These are phyloP conservation scores for Pseudolaguvia tuberculata DNA, from an alignment of 2,113 vertebrate species.

Conservation along the genomic window DNA sequence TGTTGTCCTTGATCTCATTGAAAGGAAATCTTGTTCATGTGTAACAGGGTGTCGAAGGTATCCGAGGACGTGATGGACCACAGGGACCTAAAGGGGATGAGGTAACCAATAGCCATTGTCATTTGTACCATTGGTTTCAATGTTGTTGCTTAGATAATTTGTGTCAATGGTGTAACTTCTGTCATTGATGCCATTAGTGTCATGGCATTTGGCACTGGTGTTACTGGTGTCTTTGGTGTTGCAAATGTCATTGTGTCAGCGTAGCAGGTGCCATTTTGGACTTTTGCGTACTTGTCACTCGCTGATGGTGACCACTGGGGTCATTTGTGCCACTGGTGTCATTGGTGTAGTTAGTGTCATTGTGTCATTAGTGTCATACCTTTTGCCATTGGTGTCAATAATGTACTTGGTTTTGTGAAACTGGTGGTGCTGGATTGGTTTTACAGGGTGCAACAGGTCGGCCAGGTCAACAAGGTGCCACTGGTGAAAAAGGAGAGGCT, in stretches of 20 bases:
- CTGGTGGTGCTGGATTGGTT: not conserved
- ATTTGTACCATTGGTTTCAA: too few species aligned
- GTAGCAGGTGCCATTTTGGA: too few species aligned
- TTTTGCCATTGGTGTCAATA: not conserved
- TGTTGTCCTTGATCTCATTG: not conserved
- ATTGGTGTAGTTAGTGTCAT: not conserved
- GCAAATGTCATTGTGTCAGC: too few species aligned
- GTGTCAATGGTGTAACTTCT: too few species aligned
- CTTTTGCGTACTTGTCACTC: not conserved
- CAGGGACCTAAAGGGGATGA: conserved; percentile 68
- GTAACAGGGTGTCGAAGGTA: conserved; percentile 69
- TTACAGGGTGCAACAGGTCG: conserved; percentile 65
- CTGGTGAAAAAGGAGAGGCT: conserved; percentile 65
- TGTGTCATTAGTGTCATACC: too few species aligned
- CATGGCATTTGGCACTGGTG: too few species aligned
- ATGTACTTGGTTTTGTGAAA: not conserved
- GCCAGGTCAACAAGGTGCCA: conserved; percentile 58
- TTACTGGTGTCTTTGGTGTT: too few species aligned
- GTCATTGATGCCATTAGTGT: too few species aligned
- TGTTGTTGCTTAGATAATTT: not conserved
- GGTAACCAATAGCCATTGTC: conserved; percentile 49
- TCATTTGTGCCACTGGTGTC: not conserved
- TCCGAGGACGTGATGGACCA: conserved; percentile 67
- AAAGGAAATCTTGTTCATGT: conserved; percentile 16
- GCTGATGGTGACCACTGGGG: not conserved